Base-by-base conservation (phyloP, 64 coral and sea anemone genomes). In the Pachyseris speciosa region DNA sequence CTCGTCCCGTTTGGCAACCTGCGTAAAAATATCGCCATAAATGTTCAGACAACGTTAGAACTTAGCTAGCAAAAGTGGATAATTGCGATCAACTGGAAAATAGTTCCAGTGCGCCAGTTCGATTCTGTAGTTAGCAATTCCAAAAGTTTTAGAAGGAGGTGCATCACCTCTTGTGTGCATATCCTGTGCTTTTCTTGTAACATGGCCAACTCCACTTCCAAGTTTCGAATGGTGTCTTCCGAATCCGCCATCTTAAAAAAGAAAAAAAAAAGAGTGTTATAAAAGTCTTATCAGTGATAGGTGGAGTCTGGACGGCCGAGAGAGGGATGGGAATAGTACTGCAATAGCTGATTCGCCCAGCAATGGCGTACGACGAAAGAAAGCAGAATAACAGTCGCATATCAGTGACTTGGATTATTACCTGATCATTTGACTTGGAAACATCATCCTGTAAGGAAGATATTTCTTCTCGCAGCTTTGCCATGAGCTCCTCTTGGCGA, bases 1-100 rank as follows among this genome's bases (percentile, higher is more conserved):
- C 73, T 96, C 95, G 77, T 96, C 95, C 47, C 95, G 95, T 65
- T 96, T 96, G 4, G 94, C 59, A 38, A 96, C 95, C 95, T 96
- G 58, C 24, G 22, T 4, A 16, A 6, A 61, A 61, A 61, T 61
- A 9, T 3, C 11, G 13, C 20, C 16, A 5, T 1, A 26, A 61
- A 6, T 24, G 20, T 25, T 29, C 4, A 61, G n/a, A 6, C 16
- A 5, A 26, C 4, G 5, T 61, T 26, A 61, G 25, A 0, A 2
- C 20, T 55, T 55, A 55, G 51, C 51, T 55, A 55, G 11, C 43
- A 6, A 45, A 11, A 4, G 11, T 6, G 43, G 43, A 11, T 45
- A 45, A 6, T 45, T 45, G 43, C 4, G 4, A 45, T 6, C 4
- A 11, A 45, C 43, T n/a, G n/a, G n/a, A n/a, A 11, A 45, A 45